Base-by-base conservation (phyloP, 2,888 invertebrate species). In the Lycaena phlaeas region DNA sequence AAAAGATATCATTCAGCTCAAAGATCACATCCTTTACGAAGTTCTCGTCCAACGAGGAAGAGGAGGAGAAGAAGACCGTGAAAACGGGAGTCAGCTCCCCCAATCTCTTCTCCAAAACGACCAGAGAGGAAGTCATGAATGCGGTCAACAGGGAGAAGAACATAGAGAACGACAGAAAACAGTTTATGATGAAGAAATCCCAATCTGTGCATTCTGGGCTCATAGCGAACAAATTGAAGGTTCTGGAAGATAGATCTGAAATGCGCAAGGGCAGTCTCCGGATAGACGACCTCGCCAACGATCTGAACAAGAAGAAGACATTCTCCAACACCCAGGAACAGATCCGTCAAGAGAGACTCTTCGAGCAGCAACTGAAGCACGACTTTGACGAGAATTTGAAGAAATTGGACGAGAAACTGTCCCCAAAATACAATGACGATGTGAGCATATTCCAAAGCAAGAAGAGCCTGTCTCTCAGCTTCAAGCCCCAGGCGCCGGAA, bases 261-360 rank as follows among this genome's bases (percentile, higher is more conserved):
- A n/a, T n/a, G n/a, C 68, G 60, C 40, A 61, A 76, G 55, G 74
- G 79, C 50, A 68, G 81, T 59, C 59, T 63, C 14, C 51, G 56
- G 18, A 53, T 58, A n/a, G 76, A 81, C 56, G 68, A 69, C 42
- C 65, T 74, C 46, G 63, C 72, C 3, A 72, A 67, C 40, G 87
- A 85, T 43, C 30, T 73, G 0, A 67, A n/a, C n/a, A n/a, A 72
- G 0, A 68, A 53, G 38, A 75, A 64, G 15, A 62, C 71, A 63
- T 92, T 92, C 54, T 90, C 91, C 0, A 89, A 81, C 53, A 89
- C 75, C 0, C 91, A 91, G 58, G 89, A 89, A 53, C 89, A 91
- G 49, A 88, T 92, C 11, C 76, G 89, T 2, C 90, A 91, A 55
- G 90, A 91, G 43, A 77, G 86, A 12, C 52, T 86, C 14, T 76